These are phyloP conservation scores for Volucella zonaria DNA, from an alignment of 2,888 invertebrate genomes.

Conservation along the genomic window DNA sequence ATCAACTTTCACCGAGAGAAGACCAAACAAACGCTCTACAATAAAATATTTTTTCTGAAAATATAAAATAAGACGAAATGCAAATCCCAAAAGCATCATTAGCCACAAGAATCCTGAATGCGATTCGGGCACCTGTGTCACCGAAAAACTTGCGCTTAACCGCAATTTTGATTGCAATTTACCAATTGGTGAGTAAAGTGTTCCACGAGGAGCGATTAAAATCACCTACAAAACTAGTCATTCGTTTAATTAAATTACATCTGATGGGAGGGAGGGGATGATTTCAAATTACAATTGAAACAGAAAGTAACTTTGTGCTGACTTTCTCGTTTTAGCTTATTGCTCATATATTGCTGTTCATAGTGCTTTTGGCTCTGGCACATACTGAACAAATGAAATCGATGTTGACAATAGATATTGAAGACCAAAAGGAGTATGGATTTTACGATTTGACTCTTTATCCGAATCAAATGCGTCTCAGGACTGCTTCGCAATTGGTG, in stretches of 20 bases:
- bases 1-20: constrained; percentile 39
- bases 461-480: constrained; percentile 80
- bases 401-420: constrained; percentile 80
- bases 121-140: constrained; percentile 79
- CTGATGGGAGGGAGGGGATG: background rate
- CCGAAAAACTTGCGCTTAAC: constrained; percentile 81
- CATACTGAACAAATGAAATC: constrained; percentile 82
- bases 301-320: constrained; percentile 9
- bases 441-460: constrained; percentile 80
- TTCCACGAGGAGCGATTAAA: constrained; percentile 7
- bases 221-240: constrained; percentile 39
- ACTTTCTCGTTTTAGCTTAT: constrained; percentile 77
- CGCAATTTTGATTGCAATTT: constrained; percentile 81
- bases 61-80: constrained; percentile 61
- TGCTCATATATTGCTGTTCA: constrained; percentile 80
- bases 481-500: constrained; percentile 79
- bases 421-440: constrained; percentile 81
- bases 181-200: constrained; percentile 80
- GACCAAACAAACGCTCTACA: constrained; percentile 15
- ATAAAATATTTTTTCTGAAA: background rate
- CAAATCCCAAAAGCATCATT: constrained; percentile 68
- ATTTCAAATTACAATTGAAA: constrained; percentile 8
- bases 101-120: constrained; percentile 76
- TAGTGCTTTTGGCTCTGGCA: constrained; percentile 80
- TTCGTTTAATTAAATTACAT: constrained; percentile 40